These are phyloP conservation scores for Aphrophora alni DNA, from an alignment of 2,888 invertebrate genomes.

Conservation along the genomic window DNA sequence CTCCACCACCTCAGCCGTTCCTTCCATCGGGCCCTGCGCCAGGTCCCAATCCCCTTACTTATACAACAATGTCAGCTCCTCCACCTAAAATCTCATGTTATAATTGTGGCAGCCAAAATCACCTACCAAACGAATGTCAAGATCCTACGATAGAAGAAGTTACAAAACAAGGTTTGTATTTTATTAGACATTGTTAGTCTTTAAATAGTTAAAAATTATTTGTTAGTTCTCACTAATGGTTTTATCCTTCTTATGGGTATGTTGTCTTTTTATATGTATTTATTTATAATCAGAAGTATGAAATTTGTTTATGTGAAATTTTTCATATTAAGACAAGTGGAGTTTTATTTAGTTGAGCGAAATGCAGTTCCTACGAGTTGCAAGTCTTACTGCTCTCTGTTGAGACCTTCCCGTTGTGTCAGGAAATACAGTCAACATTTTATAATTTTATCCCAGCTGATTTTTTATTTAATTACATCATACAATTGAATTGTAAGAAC, in stretches of 20 bases:
- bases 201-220: neutral
- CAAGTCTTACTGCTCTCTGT: too few relatives aligned
- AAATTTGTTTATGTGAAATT: too few relatives aligned
- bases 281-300: too few relatives aligned
- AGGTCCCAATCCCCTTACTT: slow-evolving; percentile 55
- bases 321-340: too few relatives aligned
- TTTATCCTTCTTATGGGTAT: neutral
- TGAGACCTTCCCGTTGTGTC: too few relatives aligned
- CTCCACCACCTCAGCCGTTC: slow-evolving; percentile 45
- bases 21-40: slow-evolving; percentile 50
- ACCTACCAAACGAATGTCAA: slow-evolving; percentile 85
- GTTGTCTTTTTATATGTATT: too few relatives aligned
- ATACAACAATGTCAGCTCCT: slow-evolving; percentile 55
- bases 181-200: neutral
- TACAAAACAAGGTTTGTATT: slow-evolving; percentile 61
- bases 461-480: too few relatives aligned
- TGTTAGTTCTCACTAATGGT: neutral
- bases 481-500: too few relatives aligned
- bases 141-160: slow-evolving; percentile 93
- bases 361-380: too few relatives aligned
- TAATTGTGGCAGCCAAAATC: slow-evolving; percentile 88
- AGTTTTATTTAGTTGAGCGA: too few relatives aligned
- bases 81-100: slow-evolving; percentile 80
- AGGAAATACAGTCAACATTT: too few relatives aligned
- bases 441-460: too few relatives aligned